phyloP scores from a whole-genome alignment of 2,888 invertebrate species.

The Acleris cristana region DNA sequence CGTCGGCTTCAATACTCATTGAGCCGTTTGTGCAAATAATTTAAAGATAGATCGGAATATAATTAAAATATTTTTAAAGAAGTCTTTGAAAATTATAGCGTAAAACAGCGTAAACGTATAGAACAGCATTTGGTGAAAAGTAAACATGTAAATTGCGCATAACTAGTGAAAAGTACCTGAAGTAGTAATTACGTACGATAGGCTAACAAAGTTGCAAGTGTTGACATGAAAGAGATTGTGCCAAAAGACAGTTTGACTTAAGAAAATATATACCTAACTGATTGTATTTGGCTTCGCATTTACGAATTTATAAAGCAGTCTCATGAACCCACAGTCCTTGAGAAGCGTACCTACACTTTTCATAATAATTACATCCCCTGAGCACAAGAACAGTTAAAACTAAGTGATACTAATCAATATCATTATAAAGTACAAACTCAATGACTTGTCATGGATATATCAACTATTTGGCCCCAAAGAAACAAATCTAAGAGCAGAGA shows the following conservation, averaged over 20 bases:
- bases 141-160: too few species aligned
- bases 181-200: slow-evolving; percentile 1
- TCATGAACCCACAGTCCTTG: background rate
- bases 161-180: background rate
- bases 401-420: slow-evolving; percentile 29
- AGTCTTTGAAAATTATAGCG: slow-evolving; percentile 20
- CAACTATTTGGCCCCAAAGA: slow-evolving; percentile 80
- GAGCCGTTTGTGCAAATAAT: slow-evolving; percentile 29
- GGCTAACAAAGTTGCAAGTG: background rate
- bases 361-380: slow-evolving; percentile 11
- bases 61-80: slow-evolving; percentile 17
- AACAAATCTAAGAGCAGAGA: slow-evolving; percentile 70
- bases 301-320: slow-evolving; percentile 35
- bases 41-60: slow-evolving; percentile 11
- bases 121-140: too few species aligned
- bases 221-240: slow-evolving; percentile 41
- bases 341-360: slow-evolving; percentile 15
- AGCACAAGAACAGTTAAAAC: slow-evolving; percentile 24
- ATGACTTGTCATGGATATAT: slow-evolving; percentile 80
- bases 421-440: slow-evolving; percentile 43
- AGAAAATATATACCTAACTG: slow-evolving; percentile 36
- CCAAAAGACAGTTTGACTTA: slow-evolving; percentile 29
- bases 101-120: too few species aligned
- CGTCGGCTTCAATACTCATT: background rate
- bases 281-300: slow-evolving; percentile 63